phyloP scores from a whole-genome alignment of 2,797 vertebrate genomes.

The Urophycis tenuis region DNA sequence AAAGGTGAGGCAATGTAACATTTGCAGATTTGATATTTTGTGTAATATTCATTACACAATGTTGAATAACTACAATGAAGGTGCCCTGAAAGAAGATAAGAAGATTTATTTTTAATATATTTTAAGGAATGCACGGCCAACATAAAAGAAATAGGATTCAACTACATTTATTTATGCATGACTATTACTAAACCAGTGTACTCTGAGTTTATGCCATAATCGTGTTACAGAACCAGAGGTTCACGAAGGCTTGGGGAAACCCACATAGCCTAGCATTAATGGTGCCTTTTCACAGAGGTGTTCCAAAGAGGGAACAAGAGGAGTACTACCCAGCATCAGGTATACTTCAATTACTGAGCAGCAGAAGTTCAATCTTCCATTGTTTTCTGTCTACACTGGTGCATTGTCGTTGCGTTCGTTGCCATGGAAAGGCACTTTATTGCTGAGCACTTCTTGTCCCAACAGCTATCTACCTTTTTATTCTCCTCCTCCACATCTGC shows the following conservation, averaged over 20 bases:
- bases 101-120: not conserved
- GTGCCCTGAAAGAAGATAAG: not conserved
- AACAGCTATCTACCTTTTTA: slow-evolving; percentile 65
- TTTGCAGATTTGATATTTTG: not conserved
- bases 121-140: not conserved
- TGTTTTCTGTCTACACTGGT: not conserved
- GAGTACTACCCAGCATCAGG: not conserved
- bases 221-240: too few relatives aligned
- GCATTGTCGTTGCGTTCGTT: not conserved
- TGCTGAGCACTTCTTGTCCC: too few relatives aligned
- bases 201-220: too few relatives aligned
- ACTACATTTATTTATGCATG: too few relatives aligned
- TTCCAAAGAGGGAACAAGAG: too few relatives aligned
- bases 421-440: too few relatives aligned
- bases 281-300: too few relatives aligned
- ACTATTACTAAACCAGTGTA: too few relatives aligned
- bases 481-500: slow-evolving; percentile 96
- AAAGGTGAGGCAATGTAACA: not conserved
- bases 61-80: not conserved
- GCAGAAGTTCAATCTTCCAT: too few relatives aligned
- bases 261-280: too few relatives aligned
- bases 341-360: not conserved
- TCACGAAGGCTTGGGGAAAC: too few relatives aligned
- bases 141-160: too few relatives aligned
- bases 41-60: not conserved